Evolutionary conservation across 2,113 vertebrate genomes (phyloP), one percentile per base, ranked within the genome.

Genomic region (Drymodes brunneopygia): DNA sequence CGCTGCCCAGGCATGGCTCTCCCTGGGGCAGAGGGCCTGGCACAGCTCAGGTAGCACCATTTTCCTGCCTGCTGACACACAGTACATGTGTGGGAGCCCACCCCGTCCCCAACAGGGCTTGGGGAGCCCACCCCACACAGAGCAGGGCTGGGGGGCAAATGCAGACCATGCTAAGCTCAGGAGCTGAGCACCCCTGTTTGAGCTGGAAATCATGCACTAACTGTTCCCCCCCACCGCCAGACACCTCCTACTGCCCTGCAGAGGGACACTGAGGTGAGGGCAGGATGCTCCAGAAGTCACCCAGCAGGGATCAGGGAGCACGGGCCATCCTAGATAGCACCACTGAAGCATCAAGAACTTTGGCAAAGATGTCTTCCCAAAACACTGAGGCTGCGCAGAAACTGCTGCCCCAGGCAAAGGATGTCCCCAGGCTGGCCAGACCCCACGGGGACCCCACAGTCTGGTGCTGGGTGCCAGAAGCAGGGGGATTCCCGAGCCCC

Each of bases 141-240:
- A 0, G 1, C 35, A 48, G 15, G 21, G 16, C 1, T 35, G 10
- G 6, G 31, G 15, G 5, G 1, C n/a, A 24, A 1, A 3, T 2
- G 28, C 19, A n/a, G 61, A 45, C 38, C 70, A 56, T 53, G 40
- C 44, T 36, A 35, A 5, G 16, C 53, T 47, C 56, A 13, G 48
- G n/a, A 79, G 35, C 61, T 23, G 19, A 70, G 61, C 54, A 42
- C 10, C 47, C 35, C 35, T 42, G 22, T 42, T 22, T 25, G 45
- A 48, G 64, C 40, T 87, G 65, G 38, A 27, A 91, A 77, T 7
- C 31, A 16, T 3, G 8, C 8, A 35, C 14, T 9, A 4, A 16
- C 18, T 11, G 12, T 21, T 33, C n/a, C 12, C 3, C 17, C 24
- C 21, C 5, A 3, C 8, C 1, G 7, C 50, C 36, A 36, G 36